Evolutionary conservation across 2,888 invertebrate genomes (phyloP).

Genomic region (Cheilosia vulpina): DNA sequence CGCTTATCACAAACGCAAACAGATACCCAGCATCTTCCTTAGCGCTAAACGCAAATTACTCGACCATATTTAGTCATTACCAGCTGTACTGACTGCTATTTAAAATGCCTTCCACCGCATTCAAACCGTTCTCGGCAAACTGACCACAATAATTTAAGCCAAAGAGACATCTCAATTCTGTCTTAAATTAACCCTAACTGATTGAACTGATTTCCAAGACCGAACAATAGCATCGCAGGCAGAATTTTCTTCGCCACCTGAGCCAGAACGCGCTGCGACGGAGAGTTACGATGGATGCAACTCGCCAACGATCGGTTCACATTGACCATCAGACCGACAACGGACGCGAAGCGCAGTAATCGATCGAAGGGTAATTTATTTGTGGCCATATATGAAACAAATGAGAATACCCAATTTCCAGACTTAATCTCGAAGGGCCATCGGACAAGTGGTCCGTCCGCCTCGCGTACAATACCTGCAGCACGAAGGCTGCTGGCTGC

Average conservation of each 20-base stretch:
- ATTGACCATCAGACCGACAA: conserved; percentile 27
- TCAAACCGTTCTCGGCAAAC: conserved; percentile 12
- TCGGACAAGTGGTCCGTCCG: conserved; percentile 59
- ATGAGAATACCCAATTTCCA: conserved; percentile 76
- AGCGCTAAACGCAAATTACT: conserved; percentile 29
- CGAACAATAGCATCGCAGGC: conserved; percentile 55
- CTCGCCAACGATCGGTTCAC: conserved; percentile 42
- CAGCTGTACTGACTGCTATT: conserved; percentile 50
- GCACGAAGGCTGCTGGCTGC: conserved; percentile 16
- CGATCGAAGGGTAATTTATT: conserved; percentile 77
- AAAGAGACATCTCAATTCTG: conserved; percentile 69
- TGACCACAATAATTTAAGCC: conserved; percentile 56
- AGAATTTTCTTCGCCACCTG: conserved; percentile 63
- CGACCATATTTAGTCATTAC: conserved; percentile 63
- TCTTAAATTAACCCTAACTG: conserved; percentile 69
- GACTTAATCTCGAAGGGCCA: conserved; percentile 71
- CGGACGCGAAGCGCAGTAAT: conserved; percentile 75
- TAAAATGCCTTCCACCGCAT: conserved; percentile 55
- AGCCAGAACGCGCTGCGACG: conserved; percentile 21
- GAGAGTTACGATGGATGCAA: conserved; percentile 47
- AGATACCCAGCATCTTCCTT: not conserved
- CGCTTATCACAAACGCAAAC: not conserved
- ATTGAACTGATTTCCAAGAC: conserved; percentile 64
- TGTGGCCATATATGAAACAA: conserved; percentile 78
- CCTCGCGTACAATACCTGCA: conserved; percentile 48